These are phyloP conservation scores for Neomorphus geoffroyi DNA, from an alignment of 2,797 vertebrate genomes.

Conservation along the genomic window DNA sequence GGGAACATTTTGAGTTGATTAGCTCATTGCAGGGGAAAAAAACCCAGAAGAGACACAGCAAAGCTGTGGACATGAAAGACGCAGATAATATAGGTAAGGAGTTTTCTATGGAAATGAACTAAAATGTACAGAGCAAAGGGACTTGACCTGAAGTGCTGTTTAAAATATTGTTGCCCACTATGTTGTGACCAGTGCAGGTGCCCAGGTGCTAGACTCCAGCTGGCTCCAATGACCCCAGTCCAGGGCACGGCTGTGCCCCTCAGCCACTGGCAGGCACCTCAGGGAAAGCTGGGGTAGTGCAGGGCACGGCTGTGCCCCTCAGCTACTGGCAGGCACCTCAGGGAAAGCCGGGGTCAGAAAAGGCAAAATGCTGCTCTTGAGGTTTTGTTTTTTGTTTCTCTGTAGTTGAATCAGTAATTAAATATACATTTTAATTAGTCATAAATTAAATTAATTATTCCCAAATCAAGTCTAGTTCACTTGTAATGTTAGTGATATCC, in stretches of 20 bases:
- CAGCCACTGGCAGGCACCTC: background rate
- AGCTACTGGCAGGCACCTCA: background rate
- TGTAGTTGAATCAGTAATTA: background rate
- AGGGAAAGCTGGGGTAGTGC: background rate
- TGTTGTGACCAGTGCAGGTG: fast-evolving
- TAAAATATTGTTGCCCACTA: background rate
- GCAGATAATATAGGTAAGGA: background rate
- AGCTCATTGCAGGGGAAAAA: background rate
- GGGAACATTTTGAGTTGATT: background rate
- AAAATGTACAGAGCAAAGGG: background rate
- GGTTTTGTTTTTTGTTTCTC: background rate
- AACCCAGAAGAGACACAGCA: background rate
- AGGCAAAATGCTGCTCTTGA: background rate
- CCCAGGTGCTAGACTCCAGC: fast-evolving
- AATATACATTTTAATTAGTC: background rate
- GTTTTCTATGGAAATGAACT: background rate
- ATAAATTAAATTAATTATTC: background rate
- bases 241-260: background rate
- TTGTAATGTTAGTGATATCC: background rate
- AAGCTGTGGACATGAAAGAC: background rate
- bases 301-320: background rate
- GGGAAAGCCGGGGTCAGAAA: background rate
- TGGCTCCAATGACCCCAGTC: fast-evolving
- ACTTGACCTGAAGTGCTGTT: background rate
- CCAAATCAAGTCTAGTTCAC: background rate